phyloP scores from a whole-genome alignment of 2,113 vertebrate species.

The Pimephales promelas region DNA sequence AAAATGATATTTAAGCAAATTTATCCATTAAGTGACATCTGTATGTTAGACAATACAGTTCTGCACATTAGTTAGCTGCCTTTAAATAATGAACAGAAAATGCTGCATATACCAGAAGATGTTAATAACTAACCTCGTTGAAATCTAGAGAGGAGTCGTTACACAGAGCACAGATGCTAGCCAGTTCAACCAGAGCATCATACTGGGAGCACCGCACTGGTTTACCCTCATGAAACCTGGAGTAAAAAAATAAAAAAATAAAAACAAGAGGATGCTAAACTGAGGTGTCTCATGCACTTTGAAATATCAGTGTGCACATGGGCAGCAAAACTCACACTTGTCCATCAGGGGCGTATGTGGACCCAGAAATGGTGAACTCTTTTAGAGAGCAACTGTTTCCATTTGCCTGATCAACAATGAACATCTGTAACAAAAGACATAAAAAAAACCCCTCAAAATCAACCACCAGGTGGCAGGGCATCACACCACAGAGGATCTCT shows the following conservation, averaged over 20 bases:
- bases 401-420: constrained; percentile 86
- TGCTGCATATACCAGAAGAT: constrained; percentile 11
- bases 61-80: background rate
- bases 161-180: constrained; percentile 95
- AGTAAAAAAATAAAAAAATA: background rate
- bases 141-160: constrained; percentile 98
- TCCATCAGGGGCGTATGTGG: constrained; percentile 94
- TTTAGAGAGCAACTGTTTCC: constrained; percentile 87
- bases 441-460: background rate
- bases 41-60: background rate
- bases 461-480: constrained; percentile 27
- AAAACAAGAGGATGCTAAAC: background rate
- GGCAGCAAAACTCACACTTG: constrained; percentile 86
- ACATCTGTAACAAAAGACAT: constrained; percentile 81
- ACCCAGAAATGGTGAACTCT: constrained; percentile 93
- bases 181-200: constrained; percentile 92
- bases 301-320: background rate
- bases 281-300: background rate
- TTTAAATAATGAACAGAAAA: background rate
- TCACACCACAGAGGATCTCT: background rate
- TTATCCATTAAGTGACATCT: background rate
- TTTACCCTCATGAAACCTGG: constrained; percentile 88
- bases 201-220: constrained; percentile 88
- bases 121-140: constrained; percentile 85
- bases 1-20: background rate